Conservation (phyloP, 2,113 vertebrate genomes). For the Psephotus haematonotus region DNA sequence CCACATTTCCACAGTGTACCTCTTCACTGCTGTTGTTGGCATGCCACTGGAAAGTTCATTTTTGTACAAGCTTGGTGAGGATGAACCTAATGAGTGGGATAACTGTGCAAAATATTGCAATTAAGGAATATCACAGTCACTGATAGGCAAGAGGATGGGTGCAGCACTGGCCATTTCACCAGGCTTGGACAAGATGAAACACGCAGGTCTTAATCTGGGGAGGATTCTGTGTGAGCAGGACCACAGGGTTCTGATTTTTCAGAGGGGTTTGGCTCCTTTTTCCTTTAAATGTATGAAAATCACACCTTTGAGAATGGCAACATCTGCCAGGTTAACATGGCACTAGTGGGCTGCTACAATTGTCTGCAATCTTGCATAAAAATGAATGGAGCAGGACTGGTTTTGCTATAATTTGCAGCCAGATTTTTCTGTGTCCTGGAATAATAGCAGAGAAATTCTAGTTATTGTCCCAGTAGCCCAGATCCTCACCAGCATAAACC, state of each 20-base stretch:
- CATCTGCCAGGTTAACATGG: neutral
- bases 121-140: neutral
- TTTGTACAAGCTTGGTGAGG: neutral
- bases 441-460: neutral
- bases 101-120: neutral
- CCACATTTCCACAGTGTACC: neutral
- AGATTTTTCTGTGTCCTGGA: neutral
- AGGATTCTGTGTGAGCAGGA: neutral
- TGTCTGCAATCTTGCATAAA: neutral
- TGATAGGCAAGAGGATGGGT: neutral
- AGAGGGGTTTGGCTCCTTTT: neutral
- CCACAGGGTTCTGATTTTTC: neutral
- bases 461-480: neutral
- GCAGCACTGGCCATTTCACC: neutral
- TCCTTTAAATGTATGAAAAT: neutral
- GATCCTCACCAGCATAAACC: neutral
- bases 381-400: neutral
- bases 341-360: neutral
- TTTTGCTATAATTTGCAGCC: neutral
- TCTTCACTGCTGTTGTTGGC: neutral
- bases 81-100: fast-evolving
- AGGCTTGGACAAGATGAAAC: neutral
- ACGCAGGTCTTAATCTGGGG: neutral
- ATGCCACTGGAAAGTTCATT: neutral
- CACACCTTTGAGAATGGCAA: neutral